Percentiles rank a stretch among this genome's conserved stretches.
phyloP scores from a whole-genome alignment of 2,888 invertebrate genomes.

The Copidosoma aretas region DNA sequence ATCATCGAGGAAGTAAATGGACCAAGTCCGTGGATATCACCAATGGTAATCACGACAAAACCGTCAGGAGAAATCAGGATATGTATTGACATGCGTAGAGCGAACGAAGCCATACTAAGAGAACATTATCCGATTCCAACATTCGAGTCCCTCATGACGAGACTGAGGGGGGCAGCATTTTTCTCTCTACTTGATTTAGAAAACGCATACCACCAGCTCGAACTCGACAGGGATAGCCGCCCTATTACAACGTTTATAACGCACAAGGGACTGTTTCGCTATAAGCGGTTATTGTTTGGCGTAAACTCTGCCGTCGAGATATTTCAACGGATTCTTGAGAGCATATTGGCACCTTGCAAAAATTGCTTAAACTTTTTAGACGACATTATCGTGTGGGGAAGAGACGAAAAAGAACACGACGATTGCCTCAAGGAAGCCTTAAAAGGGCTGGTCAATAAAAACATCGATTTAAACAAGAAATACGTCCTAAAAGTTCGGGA shows the following conservation, averaged over 20 bases:
- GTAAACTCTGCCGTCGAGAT: constrained; percentile 60
- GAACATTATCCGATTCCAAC: constrained; percentile 16
- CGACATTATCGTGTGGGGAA: constrained; percentile 57
- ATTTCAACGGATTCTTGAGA: constrained; percentile 49
- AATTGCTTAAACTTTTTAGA: constrained; percentile 44
- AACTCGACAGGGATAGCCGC: constrained; percentile 11
- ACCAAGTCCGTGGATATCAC: constrained; percentile 14
- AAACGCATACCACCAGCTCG: constrained; percentile 19
- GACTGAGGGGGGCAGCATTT: constrained; percentile 6
- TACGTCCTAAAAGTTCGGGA: constrained; percentile 6
- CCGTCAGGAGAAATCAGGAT: constrained; percentile 11
- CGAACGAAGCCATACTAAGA: constrained; percentile 9
- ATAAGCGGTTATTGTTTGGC: constrained; percentile 58
- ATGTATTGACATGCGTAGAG: constrained; percentile 39
- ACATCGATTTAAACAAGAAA: not conserved
- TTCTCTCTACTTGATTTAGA: constrained; percentile 21
- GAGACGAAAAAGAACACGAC: constrained; percentile 49
- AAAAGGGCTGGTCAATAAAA: constrained; percentile 27
- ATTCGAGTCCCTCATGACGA: constrained; percentile 16
- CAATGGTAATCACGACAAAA: constrained; percentile 7
- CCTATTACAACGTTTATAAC: constrained; percentile 57
- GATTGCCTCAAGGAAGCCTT: constrained; percentile 39
- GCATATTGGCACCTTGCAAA: constrained; percentile 43
- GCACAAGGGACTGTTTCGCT: constrained; percentile 53
- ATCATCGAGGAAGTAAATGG: not conserved